Evolutionary conservation across 2,113 vertebrate genomes (phyloP).

Genomic region (Ovis canadensis): DNA sequence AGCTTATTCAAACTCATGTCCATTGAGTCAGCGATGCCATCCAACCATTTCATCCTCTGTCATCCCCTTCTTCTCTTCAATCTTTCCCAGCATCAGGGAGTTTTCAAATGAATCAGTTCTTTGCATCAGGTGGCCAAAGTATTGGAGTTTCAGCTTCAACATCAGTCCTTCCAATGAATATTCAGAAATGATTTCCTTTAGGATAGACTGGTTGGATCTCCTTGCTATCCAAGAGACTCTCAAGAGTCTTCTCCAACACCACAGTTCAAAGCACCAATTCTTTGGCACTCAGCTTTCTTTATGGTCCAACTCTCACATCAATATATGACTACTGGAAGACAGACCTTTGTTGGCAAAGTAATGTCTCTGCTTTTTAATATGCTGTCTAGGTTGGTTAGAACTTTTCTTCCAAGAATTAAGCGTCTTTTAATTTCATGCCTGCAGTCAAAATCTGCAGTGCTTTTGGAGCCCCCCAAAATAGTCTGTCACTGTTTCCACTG

Average conservation of each 20-base stretch:
- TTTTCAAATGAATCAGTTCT: background rate
- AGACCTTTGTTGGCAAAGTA: background rate
- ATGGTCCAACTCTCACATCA: background rate
- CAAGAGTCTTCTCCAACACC: background rate
- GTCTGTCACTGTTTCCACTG: background rate
- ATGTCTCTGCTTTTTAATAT: background rate
- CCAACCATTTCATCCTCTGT: background rate
- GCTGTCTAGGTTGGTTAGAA: background rate
- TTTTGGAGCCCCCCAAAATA: background rate
- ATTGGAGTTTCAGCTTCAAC: background rate
- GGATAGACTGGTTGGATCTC: background rate
- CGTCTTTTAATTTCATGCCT: background rate
- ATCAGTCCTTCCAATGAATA: background rate
- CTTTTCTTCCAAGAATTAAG: background rate
- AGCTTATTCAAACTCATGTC: background rate
- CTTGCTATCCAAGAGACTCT: background rate
- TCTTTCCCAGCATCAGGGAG: background rate
- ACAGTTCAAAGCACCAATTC: background rate
- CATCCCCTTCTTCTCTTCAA: background rate
- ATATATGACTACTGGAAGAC: background rate
- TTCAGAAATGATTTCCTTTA: background rate
- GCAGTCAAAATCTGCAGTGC: background rate
- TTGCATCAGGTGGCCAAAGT: background rate
- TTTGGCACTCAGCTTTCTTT: background rate
- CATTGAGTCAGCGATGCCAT: background rate